A percentile compares a stretch with the other conserved stretches of the same genome.
Conservation (phyloP, 2,888 invertebrate species). For the Diachrysia chrysitis region DNA sequence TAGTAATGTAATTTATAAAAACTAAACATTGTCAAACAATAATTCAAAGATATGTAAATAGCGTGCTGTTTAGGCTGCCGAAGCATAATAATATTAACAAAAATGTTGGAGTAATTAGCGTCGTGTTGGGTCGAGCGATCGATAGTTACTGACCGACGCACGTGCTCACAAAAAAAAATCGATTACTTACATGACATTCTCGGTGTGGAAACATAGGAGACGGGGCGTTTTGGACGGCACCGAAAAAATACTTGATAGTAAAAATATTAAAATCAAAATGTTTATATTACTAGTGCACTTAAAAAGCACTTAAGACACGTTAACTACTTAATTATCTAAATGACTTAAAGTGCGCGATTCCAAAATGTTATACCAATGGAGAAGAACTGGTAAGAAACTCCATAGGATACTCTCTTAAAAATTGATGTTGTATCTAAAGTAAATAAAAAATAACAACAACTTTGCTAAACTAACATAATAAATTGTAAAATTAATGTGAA, state of each 20-base stretch:
- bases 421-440: too few species aligned
- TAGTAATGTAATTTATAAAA: background rate
- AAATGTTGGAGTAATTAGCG: constrained; percentile 58
- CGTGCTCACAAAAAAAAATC: constrained; percentile 52
- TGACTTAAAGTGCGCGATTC: too few species aligned
- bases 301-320: too few species aligned
- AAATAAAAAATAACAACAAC: too few species aligned
- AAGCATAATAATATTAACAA: constrained; percentile 25
- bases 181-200: constrained; percentile 59
- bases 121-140: constrained; percentile 50
- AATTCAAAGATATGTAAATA: constrained; percentile 22
- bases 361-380: too few species aligned
- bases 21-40: constrained; percentile 16
- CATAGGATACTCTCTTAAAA: too few species aligned
- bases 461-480: too few species aligned
- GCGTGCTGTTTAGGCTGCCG: constrained; percentile 27
- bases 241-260: background rate
- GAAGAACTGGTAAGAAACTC: too few species aligned
- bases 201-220: constrained; percentile 27
- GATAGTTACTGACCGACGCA: constrained; percentile 48
- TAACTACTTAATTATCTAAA: too few species aligned
- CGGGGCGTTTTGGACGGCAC: background rate
- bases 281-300: too few species aligned
- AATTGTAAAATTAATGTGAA: too few species aligned
- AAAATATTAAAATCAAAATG: too few species aligned